A percentile compares a stretch with the other conserved stretches of the same genome.
Conservation (phyloP, 1,140 invertebrate species). For the Drosophila pallidifrons region DNA sequence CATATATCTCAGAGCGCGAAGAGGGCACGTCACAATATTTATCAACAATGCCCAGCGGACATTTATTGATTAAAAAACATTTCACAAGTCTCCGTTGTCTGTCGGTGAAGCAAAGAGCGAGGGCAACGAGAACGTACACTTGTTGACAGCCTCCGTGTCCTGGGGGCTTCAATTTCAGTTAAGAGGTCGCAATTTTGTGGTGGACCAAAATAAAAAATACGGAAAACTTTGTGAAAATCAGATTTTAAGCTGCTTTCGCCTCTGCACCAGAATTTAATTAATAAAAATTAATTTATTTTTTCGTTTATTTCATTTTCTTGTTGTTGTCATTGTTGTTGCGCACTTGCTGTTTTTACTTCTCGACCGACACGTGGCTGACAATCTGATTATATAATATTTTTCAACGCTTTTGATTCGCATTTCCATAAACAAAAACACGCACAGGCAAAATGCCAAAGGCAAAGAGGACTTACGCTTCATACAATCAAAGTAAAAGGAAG, state of each 20-base stretch:
- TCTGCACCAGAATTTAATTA: constrained; percentile 71
- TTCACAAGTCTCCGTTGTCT: constrained; percentile 25
- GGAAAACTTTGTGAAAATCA: constrained; percentile 13
- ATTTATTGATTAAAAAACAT: constrained; percentile 76
- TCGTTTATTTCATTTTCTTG: constrained; percentile 20
- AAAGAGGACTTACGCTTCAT: constrained; percentile 56
- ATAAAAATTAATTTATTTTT: constrained; percentile 65
- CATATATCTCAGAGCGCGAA: constrained; percentile 43
- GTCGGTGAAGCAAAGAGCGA: not conserved
- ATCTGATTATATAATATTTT: constrained; percentile 70
- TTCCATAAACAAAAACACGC: constrained; percentile 39
- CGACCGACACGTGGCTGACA: constrained; percentile 63
- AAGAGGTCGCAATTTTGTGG: constrained; percentile 54
- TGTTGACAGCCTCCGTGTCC: constrained; percentile 64
- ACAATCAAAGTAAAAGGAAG: constrained; percentile 48
- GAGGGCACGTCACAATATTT: constrained; percentile 66
- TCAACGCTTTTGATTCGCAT: constrained; percentile 46
- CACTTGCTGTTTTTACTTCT: constrained; percentile 38
- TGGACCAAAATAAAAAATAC: constrained; percentile 28
- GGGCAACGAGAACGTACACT: constrained; percentile 43
- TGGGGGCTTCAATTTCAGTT: constrained; percentile 62
- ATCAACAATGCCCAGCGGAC: constrained; percentile 70
- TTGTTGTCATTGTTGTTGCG: not conserved
- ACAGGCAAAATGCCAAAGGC: constrained; percentile 33
- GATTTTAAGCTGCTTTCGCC: constrained; percentile 73